phyloP scores from a whole-genome alignment of 2,888 invertebrate genomes.

The Theretra japonica region DNA sequence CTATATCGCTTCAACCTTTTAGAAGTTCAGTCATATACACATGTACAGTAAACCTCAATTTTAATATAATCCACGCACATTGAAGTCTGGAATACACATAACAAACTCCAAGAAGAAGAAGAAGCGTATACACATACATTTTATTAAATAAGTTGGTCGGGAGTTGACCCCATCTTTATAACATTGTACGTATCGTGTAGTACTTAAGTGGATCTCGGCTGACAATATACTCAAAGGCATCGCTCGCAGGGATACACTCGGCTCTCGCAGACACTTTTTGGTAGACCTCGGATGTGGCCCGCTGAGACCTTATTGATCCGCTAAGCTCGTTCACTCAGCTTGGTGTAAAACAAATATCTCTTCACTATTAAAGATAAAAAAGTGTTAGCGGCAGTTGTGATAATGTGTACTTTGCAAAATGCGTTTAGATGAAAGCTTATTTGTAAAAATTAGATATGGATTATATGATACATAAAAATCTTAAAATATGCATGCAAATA shows the following conservation, averaged over 20 bases:
- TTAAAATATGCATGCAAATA: too few relatives aligned
- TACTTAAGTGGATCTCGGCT: neutral
- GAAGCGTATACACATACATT: neutral
- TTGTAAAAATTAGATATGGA: too few relatives aligned
- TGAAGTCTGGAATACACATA: neutral
- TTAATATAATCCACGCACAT: too few relatives aligned
- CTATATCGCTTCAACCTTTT: too few relatives aligned
- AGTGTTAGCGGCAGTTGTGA: neutral
- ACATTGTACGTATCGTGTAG: neutral
- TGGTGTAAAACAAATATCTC: neutral
- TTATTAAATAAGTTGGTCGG: neutral
- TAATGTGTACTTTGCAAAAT: too few relatives aligned
- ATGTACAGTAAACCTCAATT: too few relatives aligned
- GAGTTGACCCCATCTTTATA: neutral
- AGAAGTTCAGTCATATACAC: too few relatives aligned
- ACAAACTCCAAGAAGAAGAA: neutral
- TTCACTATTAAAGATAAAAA: neutral
- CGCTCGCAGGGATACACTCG: conserved; percentile 11
- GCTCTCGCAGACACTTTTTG: conserved; percentile 5
- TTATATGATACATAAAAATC: too few relatives aligned
- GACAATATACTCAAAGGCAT: conserved; percentile 2
- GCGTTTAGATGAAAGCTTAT: too few relatives aligned
- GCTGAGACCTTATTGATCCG: conserved; percentile 1
- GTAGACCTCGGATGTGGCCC: neutral
- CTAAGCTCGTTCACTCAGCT: neutral